Evolutionary conservation across 2,797 vertebrate species (phyloP).

Genomic region (Adelosebastes latens): DNA sequence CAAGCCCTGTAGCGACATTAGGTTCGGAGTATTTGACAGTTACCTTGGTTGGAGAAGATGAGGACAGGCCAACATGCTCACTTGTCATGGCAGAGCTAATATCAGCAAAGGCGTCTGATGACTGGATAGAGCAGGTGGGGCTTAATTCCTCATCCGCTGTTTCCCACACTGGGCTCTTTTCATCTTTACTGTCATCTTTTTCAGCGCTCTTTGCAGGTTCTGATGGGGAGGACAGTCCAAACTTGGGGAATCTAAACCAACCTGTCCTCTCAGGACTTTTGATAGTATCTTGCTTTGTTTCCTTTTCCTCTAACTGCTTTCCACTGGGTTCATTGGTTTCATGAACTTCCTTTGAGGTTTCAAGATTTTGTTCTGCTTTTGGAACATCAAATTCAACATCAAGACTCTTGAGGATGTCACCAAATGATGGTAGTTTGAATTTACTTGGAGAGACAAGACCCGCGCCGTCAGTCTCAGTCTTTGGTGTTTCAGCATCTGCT

Average conservation of each 20-base stretch:
- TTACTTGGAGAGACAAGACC: slow-evolving; percentile 72
- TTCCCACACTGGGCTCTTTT: slow-evolving; percentile 59
- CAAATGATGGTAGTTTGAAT: slow-evolving; percentile 80
- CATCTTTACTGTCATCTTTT: slow-evolving; percentile 47
- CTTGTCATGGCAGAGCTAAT: slow-evolving; percentile 80
- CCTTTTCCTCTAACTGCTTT: slow-evolving; percentile 48
- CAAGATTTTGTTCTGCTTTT: slow-evolving; percentile 49
- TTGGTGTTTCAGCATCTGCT: slow-evolving; percentile 33
- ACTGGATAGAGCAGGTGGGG: slow-evolving; percentile 76
- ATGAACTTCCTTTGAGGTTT: slow-evolving; percentile 43
- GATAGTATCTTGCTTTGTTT: slow-evolving; percentile 53
- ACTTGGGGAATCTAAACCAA: slow-evolving; percentile 90
- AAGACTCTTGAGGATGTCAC: slow-evolving; percentile 70
- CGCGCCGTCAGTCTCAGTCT: slow-evolving; percentile 29
- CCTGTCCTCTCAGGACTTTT: slow-evolving; percentile 81
- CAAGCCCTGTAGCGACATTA: slow-evolving; percentile 33
- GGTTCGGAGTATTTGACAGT: slow-evolving; percentile 81
- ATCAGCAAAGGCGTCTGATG: slow-evolving; percentile 84
- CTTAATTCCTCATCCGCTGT: slow-evolving; percentile 72
- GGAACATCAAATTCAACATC: slow-evolving; percentile 81
- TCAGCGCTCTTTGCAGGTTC: slow-evolving; percentile 71
- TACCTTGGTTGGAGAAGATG: slow-evolving; percentile 79
- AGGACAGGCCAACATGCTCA: slow-evolving; percentile 66
- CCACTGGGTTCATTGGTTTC: slow-evolving; percentile 26
- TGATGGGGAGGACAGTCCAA: slow-evolving; percentile 87